phyloP scores from a whole-genome alignment of 2,797 vertebrate genomes.

The Nyctibius grandis region DNA sequence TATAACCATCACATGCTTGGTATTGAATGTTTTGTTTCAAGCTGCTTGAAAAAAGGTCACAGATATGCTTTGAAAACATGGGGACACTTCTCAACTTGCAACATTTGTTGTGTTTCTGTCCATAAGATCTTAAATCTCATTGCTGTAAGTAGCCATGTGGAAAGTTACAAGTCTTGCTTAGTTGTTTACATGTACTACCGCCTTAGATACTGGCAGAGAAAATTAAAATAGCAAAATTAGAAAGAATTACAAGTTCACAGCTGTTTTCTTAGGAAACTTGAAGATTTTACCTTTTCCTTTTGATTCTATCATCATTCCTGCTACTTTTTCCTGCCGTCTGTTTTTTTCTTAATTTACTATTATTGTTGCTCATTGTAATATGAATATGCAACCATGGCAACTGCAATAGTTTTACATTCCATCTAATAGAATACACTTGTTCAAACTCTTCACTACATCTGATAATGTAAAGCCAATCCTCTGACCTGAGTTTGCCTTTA shows the following conservation, averaged over 20 bases:
- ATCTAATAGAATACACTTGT: not conserved
- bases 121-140: not conserved
- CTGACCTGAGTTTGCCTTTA: not conserved
- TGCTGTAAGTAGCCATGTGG: not conserved
- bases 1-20: not conserved
- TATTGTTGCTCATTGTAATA: not conserved
- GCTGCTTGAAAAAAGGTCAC: not conserved
- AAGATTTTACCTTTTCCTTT: not conserved
- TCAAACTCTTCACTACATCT: not conserved
- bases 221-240: not conserved
- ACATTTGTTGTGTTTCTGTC: not conserved
- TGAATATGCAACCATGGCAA: not conserved
- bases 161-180: not conserved
- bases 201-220: not conserved
- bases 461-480: not conserved
- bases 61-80: not conserved
- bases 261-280: not conserved
- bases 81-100: not conserved
- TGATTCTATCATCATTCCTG: not conserved
- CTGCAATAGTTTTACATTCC: not conserved
- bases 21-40: not conserved
- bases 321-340: not conserved
- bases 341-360: not conserved
- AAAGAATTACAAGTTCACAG: not conserved
- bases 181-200: not conserved